A percentile compares a stretch with the other conserved stretches of the same genome.
Conservation (phyloP, 1,140 invertebrate genomes). For the Drosophila ficusphila region DNA sequence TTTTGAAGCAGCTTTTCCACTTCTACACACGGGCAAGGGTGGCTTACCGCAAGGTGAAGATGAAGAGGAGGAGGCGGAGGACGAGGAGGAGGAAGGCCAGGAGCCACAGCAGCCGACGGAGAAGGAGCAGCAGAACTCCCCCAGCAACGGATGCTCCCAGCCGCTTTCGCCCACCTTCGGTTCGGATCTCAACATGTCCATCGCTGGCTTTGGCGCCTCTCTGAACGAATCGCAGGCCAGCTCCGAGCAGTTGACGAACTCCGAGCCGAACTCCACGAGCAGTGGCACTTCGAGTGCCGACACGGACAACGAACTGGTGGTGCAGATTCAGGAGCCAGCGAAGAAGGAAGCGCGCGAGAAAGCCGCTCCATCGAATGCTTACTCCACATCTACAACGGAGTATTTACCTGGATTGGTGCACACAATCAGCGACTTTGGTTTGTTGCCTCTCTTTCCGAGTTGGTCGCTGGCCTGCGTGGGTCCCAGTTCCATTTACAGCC, state of each 20-base stretch:
- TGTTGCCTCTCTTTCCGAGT: conserved; percentile 95
- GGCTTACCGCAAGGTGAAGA: conserved; percentile 9
- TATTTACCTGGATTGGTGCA: conserved; percentile 96
- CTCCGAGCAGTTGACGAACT: conserved; percentile 21
- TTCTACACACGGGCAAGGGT: conserved; percentile 42
- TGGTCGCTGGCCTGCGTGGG: conserved; percentile 97
- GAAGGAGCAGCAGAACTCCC: neutral
- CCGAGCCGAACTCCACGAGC: conserved; percentile 23
- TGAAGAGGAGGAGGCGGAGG: neutral
- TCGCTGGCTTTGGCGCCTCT: conserved; percentile 58
- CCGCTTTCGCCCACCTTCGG: conserved; percentile 61
- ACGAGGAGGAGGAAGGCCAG: conserved; percentile 13
- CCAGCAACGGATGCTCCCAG: conserved; percentile 55
- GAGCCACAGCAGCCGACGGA: conserved; percentile 2
- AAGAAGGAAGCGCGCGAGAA: conserved; percentile 20
- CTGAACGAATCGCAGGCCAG: conserved; percentile 35
- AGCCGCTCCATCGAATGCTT: neutral
- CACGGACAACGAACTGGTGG: conserved; percentile 68
- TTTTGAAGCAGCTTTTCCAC: conserved; percentile 70
- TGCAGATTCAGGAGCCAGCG: conserved; percentile 59
- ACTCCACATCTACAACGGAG: conserved; percentile 91
- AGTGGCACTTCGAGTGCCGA: conserved; percentile 39
- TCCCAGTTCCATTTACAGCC: conserved; percentile 95
- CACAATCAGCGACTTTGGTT: conserved; percentile 89
- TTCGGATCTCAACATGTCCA: conserved; percentile 69